These are phyloP conservation scores for Myrmecobius fasciatus DNA, from an alignment of 2,113 vertebrate species.

Conservation along the genomic window DNA sequence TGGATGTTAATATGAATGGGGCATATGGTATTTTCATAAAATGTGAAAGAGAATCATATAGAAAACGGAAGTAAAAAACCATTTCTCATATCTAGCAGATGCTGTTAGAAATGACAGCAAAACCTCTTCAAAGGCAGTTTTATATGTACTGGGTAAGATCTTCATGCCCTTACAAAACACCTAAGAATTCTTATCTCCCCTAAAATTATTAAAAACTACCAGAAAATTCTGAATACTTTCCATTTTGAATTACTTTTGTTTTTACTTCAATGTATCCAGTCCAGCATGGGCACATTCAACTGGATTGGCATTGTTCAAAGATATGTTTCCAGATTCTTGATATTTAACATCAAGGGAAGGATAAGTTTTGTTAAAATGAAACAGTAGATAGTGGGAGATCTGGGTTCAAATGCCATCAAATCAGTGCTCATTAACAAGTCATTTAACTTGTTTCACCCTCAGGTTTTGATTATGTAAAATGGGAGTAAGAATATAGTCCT, in stretches of 20 bases:
- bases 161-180: not conserved
- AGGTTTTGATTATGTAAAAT: not conserved
- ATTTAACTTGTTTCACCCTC: not conserved
- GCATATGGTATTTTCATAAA: constrained; percentile 10
- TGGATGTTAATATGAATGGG: constrained; percentile 20
- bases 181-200: not conserved
- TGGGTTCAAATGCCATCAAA: not conserved
- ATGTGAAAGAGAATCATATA: constrained; percentile 55
- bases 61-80: not conserved
- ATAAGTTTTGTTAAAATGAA: not conserved
- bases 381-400: not conserved
- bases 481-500: not conserved
- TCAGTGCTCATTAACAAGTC: not conserved
- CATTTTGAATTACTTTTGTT: not conserved
- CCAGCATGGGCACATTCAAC: not conserved
- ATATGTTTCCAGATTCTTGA: not conserved
- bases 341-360: not conserved
- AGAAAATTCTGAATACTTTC: not conserved
- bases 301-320: not conserved
- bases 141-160: constrained; percentile 5
- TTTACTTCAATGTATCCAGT: not conserved
- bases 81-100: constrained; percentile 36
- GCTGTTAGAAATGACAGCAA: not conserved
- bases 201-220: not conserved
- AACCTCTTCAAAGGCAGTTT: not conserved